Base-by-base conservation (phyloP, 2,113 vertebrate species). In the Vidua macroura region DNA sequence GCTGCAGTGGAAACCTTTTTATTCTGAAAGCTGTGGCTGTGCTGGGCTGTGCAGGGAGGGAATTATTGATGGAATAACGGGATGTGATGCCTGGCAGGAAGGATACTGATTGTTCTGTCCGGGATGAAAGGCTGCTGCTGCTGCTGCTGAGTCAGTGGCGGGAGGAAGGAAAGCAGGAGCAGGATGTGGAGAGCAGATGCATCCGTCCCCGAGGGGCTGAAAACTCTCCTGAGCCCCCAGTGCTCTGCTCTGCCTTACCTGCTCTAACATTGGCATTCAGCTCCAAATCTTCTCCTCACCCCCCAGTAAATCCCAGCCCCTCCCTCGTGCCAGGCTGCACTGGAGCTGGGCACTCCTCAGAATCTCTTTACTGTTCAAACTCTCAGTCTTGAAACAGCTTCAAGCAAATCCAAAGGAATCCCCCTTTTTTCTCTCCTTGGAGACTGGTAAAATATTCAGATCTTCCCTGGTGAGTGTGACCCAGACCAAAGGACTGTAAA, bases 101-200 rank as follows among this genome's bases (percentile, higher is more conserved):
- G 88, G 84, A 87, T n/a, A 4, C 9, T 21, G 3, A 33, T 94
- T 95, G 74, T 95, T 93, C 35, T 69, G 41, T 24, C 63, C 10
- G 43, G 41, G 60, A 64, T 82, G 28, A 39, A 78, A 73, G 21
- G 55, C 15, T 33, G 19, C 48, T 94, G 88, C 15, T 33, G 19
- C 48, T 94, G 88, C 75, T 67, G 77, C 78, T 95, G 90, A 96
- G 83, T 92, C 93, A 86, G 81, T 5, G 62, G 24, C 10, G 60
- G 74, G 78, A 90, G 94, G 93, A 92, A 90, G 92, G 90, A 79
- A 90, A 28, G 52, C 33, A 15, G 51, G 59, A 67, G 82, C 62
- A 68, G 85, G 91, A 90, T 48, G 11, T 0, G 5, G 49, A 19
- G 21, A 11, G 72, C 85, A 80, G 94, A 58, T 92, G 81, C n/a